Base-by-base conservation (phyloP, 1,140 invertebrate genomes). In the Drosophila littoralis region DNA sequence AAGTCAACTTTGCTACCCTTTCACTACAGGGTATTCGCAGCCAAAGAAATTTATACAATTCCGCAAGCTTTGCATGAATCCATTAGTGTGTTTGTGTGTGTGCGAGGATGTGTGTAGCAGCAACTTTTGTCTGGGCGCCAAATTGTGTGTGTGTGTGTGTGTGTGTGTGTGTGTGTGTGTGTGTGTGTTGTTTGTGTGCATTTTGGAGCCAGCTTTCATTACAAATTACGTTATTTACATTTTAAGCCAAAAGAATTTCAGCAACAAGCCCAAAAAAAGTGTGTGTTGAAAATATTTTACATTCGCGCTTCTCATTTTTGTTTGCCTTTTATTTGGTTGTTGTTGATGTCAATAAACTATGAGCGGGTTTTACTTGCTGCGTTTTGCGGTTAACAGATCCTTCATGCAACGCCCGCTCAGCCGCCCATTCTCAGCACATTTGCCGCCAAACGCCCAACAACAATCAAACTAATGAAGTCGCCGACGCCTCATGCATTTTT, bases 161-260 rank as follows among this genome's bases (percentile, higher is more conserved):
- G 45, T 73, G n/a, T 42, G 2, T 13, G 17, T 58, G 10, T 66
- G 54, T 75, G 42, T 55, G 54, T 61, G 43, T 66, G 38, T 59
- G 35, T 55, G 52, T 57, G 55, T 60, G 45, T n/a, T 73, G 40
- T 36, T 48, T 63, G 67, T n/a, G 22, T 48, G 45, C 46, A 15
- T 59, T 63, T 70, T 66, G 17, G 42, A 67, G 71, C 43, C 79
- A 65, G 69, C 71, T 89, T 89, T 84, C 84, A 88, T 84, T 88
- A 79, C 66, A 79, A 83, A 86, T 88, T 77, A 89, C 80, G 67
- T 84, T 89, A 81, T 88, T 88, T 81, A 67, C 66, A 74, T 77
- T 77, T 72, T 64, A 84, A 78, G 77, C 74, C 77, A 75, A 48
- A 69, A 69, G 61, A 51, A 65, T 70, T 55, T 64, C 46, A 28